Percentiles rank a stretch among this genome's conserved stretches.
Evolutionary conservation across 1,140 invertebrate species (phyloP).

Genomic region (Agrilus planipennis): DNA sequence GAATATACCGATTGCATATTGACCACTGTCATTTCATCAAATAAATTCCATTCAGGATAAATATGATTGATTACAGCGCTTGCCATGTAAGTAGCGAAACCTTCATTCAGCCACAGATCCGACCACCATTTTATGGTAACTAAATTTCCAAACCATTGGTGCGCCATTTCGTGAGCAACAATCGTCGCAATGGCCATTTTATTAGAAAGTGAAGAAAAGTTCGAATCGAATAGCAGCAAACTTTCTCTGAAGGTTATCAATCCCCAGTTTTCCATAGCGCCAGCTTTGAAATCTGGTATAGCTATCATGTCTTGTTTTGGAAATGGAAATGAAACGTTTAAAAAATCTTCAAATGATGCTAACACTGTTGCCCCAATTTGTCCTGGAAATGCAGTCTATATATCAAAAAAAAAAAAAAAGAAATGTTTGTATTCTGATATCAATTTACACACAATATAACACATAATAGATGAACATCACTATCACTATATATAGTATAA

Average conservation of each 20-base stretch:
- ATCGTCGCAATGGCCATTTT: constrained; percentile 54
- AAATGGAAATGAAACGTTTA: constrained; percentile 58
- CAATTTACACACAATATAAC: too few relatives aligned
- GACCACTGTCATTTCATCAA: constrained; percentile 48
- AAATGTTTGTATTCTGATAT: too few relatives aligned
- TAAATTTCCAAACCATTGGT: constrained; percentile 71
- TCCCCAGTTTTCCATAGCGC: constrained; percentile 74
- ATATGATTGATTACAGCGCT: constrained; percentile 45
- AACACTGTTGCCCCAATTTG: constrained; percentile 59
- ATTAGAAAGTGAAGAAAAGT: constrained; percentile 45
- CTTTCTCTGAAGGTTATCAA: constrained; percentile 51
- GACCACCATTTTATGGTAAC: constrained; percentile 75
- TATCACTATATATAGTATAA: too few relatives aligned
- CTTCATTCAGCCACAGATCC: constrained; percentile 80
- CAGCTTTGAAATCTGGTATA: constrained; percentile 77
- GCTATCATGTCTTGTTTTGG: constrained; percentile 80
- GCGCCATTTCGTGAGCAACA: constrained; percentile 72
- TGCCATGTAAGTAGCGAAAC: constrained; percentile 67
- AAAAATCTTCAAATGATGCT: constrained; percentile 74
- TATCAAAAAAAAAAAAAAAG: too few relatives aligned
- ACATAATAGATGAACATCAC: too few relatives aligned
- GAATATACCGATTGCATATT: constrained; percentile 42
- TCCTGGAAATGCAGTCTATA: constrained; percentile 43
- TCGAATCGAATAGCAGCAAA: constrained; percentile 56
- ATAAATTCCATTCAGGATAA: constrained; percentile 51